phyloP scores from a whole-genome alignment of 2,888 invertebrate genomes.

The Cryptophagus acutangulus region DNA sequence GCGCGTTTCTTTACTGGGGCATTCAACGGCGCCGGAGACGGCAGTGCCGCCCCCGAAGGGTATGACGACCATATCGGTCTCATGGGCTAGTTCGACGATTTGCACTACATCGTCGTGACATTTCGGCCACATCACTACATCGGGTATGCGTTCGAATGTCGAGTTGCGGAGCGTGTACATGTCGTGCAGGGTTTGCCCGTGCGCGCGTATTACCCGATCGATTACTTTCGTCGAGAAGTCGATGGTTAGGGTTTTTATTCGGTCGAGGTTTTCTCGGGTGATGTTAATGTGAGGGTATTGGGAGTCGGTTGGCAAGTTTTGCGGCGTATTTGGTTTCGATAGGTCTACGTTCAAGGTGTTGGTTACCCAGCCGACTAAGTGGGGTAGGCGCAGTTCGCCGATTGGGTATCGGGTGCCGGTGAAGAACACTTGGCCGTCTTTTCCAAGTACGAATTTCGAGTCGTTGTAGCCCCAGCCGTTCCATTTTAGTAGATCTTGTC shows the following conservation, averaged over 20 bases:
- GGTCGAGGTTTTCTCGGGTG: constrained; percentile 56
- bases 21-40: constrained; percentile 54
- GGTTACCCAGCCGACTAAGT: constrained; percentile 75
- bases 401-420: constrained; percentile 75
- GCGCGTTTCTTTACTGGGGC: constrained; percentile 70
- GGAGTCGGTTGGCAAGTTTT: constrained; percentile 52
- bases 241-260: constrained; percentile 53
- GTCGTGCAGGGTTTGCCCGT: constrained; percentile 91
- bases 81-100: constrained; percentile 71
- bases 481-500: constrained; percentile 93
- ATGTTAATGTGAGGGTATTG: constrained; percentile 64
- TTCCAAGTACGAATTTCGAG: constrained; percentile 72
- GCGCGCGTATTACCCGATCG: constrained; percentile 82
- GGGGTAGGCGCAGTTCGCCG: constrained; percentile 66
- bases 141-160: constrained; percentile 79
- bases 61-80: constrained; percentile 75
- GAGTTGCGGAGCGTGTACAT: constrained; percentile 73
- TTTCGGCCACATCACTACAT: constrained; percentile 89
- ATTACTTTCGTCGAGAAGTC: constrained; percentile 61
- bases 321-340: constrained; percentile 49
- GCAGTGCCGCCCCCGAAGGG: constrained; percentile 67
- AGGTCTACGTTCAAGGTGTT: constrained; percentile 66
- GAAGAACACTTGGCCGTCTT: constrained; percentile 66
- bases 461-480: constrained; percentile 99
- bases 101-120: constrained; percentile 79